phyloP scores from a whole-genome alignment of 2,888 invertebrate genomes.

The Drosophila atroscutellata region DNA sequence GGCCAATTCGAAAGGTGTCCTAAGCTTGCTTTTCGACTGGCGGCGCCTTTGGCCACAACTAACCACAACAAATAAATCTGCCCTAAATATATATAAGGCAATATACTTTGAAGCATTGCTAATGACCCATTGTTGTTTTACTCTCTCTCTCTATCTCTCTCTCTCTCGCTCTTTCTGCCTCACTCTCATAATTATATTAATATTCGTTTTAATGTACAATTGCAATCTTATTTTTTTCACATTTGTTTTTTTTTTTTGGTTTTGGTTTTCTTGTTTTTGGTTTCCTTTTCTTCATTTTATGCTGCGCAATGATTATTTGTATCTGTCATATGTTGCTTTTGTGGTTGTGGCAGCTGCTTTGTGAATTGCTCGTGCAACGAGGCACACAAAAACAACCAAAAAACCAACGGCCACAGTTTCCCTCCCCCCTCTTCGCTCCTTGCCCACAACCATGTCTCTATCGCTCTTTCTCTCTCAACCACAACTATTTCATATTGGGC shows the following conservation, averaged over 20 bases:
- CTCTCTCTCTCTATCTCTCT: neutral
- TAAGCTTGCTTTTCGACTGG: conserved; percentile 31
- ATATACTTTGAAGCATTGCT: conserved; percentile 45
- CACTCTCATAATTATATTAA: conserved; percentile 16
- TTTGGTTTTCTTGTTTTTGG: neutral
- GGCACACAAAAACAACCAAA: conserved; percentile 4
- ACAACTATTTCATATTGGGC: conserved; percentile 69
- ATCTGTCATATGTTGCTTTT: conserved; percentile 22
- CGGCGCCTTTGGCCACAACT: conserved; percentile 43
- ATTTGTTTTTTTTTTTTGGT: conserved; percentile 4
- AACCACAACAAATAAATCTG: conserved; percentile 13
- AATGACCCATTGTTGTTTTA: conserved; percentile 57
- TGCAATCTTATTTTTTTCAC: conserved; percentile 38
- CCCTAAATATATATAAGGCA: neutral
- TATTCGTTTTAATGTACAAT: conserved; percentile 34
- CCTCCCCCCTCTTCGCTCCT: neutral
- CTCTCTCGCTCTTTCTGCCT: neutral
- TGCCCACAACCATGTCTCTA: neutral
- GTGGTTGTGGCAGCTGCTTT: conserved; percentile 26
- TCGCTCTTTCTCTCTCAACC: conserved; percentile 15
- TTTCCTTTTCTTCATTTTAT: conserved; percentile 30
- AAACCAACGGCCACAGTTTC: neutral
- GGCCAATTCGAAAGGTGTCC: conserved; percentile 63
- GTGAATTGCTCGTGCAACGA: conserved; percentile 48
- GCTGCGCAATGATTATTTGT: conserved; percentile 58